Evolutionary conservation across 1,140 invertebrate species (phyloP).

Genomic region (Oncopeltus fasciatus): DNA sequence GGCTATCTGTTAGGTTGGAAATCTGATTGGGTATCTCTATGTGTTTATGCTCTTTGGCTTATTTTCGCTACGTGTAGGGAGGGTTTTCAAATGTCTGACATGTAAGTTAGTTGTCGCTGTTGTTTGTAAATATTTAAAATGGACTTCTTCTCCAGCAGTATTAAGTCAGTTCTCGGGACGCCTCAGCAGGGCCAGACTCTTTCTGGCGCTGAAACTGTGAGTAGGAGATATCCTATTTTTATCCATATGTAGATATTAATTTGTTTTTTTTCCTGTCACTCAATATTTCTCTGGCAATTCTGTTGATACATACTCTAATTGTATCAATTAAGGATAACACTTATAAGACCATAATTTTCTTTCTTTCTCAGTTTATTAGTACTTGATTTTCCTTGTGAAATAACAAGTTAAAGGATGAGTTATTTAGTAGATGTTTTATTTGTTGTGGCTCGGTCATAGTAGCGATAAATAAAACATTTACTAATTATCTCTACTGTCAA

Average conservation of each 20-base stretch:
- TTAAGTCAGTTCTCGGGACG: conserved; percentile 78
- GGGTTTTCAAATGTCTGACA: background rate
- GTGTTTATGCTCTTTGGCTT: background rate
- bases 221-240: no score
- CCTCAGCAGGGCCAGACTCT: conserved; percentile 55
- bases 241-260: no score
- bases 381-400: no score
- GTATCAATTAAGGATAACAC: background rate
- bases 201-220: conserved; percentile 70
- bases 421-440: no score
- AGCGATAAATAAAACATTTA: no score
- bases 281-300: background rate
- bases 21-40: background rate
- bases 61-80: background rate
- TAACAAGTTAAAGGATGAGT: no score
- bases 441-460: no score
- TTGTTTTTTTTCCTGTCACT: no score
- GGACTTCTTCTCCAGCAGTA: conserved; percentile 74
- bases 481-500: no score
- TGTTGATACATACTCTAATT: background rate
- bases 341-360: no score
- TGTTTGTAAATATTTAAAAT: conserved; percentile 32
- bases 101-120: background rate
- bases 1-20: no score
- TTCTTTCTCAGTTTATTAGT: no score